These are phyloP conservation scores for Pogona vitticeps DNA, from an alignment of 2,113 vertebrate genomes.

Conservation along the genomic window DNA sequence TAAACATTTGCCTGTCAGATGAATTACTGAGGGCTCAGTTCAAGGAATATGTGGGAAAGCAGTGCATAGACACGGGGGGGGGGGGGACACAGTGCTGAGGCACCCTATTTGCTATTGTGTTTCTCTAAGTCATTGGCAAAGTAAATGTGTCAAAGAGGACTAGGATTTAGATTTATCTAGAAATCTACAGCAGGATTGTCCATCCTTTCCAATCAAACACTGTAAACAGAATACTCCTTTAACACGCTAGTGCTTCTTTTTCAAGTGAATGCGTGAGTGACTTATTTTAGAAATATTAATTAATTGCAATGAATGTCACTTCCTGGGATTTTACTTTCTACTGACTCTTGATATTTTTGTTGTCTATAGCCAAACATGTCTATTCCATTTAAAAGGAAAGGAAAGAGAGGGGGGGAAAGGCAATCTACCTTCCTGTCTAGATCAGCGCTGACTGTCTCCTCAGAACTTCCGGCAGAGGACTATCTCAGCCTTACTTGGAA, in stretches of 20 bases:
- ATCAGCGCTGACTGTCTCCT: background rate
- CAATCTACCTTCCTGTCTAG: background rate
- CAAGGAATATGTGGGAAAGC: too few species aligned
- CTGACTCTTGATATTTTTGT: too few species aligned
- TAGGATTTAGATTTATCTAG: background rate
- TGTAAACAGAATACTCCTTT: background rate
- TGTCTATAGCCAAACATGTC: too few species aligned
- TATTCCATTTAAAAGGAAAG: background rate
- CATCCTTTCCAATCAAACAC: background rate
- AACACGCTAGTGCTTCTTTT: background rate
- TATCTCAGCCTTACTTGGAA: background rate
- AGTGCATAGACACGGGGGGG: too few species aligned
- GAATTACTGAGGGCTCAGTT: too few species aligned
- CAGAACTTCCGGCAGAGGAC: background rate
- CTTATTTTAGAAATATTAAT: background rate
- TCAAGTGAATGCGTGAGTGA: background rate
- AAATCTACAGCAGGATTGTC: background rate
- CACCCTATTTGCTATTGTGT: background rate
- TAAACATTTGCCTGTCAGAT: too few species aligned
- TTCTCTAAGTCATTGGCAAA: background rate
- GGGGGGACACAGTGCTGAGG: background rate
- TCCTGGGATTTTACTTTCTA: slow-evolving; percentile 1
- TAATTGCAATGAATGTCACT: background rate
- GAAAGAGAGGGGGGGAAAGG: background rate
- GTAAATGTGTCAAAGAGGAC: background rate